Base-by-base conservation (phyloP, 2,888 invertebrate genomes). In the Sphaeridia pumilis region DNA sequence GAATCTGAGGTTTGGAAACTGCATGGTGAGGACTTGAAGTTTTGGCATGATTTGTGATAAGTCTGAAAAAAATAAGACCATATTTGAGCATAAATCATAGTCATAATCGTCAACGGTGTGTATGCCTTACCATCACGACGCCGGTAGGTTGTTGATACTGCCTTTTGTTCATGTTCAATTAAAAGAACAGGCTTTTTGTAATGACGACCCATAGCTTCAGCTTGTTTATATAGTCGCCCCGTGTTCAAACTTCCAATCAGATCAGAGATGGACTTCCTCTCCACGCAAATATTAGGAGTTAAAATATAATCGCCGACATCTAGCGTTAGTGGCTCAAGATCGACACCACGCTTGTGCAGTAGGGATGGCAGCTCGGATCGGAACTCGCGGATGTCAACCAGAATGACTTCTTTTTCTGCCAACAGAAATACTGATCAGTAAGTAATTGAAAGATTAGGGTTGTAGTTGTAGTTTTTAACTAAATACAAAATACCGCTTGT, bases 301-400 rank as follows among this genome's bases (percentile, higher is more conserved):
- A 99, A 74, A 68, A 98, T 90, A 69, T 99, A 98, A 73, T 98
- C 98, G 0, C 97, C 98, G 55, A 98, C 83, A 86, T 88, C 66
- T 20, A 92, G 77, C n/a, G 87, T 89, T 1, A 88, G 75, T 0
- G 92, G 90, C 63, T 90, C 82, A 48, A 98, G 84, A 68, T 89
- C 87, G 55, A 98, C 84, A 5, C 93, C 93, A 50, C 89, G 80
- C 67, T 85, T 84, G 70, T 98, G 94, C 54, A 98, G 80, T 44
- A 97, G 74, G 2, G 92, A 84, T 0, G 98, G 98, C 46, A 98
- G 75, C 70, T 97, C 95, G 51, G 94, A 93, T 35, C 95, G 80
- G 70, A 98, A 98, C 73, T 98, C 98, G 63, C 98, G 77, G 84
- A 95, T 90, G 71, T 98, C 98, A 14, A 99, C 94, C 61, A 99